phyloP scores from a whole-genome alignment of 2,888 invertebrate species.

The Drosophila percnosoma region DNA sequence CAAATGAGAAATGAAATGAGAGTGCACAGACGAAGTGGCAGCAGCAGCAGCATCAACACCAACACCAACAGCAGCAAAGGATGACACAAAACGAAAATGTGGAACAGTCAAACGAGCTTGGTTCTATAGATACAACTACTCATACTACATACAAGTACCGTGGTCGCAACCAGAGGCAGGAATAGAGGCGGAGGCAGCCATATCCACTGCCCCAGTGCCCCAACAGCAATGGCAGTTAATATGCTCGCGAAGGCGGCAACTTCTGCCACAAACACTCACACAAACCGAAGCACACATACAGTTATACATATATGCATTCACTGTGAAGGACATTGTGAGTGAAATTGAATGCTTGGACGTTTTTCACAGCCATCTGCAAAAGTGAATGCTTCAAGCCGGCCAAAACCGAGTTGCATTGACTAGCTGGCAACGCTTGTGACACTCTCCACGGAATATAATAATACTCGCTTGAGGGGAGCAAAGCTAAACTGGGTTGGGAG shows the following conservation, averaged over 20 bases:
- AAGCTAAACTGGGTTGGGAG: neutral
- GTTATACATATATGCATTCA: constrained; percentile 33
- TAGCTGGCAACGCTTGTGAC: neutral
- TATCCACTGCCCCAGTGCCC: constrained; percentile 27
- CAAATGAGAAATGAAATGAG: constrained; percentile 20
- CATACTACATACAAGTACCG: constrained; percentile 30
- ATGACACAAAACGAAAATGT: constrained; percentile 53
- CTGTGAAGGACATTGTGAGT: constrained; percentile 73
- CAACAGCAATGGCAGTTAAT: constrained; percentile 54
- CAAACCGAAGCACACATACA: constrained; percentile 7
- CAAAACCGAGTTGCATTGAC: constrained; percentile 4
- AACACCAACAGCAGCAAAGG: constrained; percentile 3
- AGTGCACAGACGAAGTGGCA: constrained; percentile 37
- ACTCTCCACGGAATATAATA: neutral
- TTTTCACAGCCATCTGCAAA: constrained; percentile 25
- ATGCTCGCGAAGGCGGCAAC: constrained; percentile 44
- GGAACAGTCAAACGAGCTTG: constrained; percentile 58
- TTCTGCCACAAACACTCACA: constrained; percentile 16
- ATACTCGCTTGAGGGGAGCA: neutral
- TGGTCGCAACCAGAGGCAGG: neutral
- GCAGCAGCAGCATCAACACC: neutral
- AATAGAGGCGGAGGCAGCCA: neutral
- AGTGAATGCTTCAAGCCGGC: neutral
- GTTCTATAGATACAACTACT: constrained; percentile 70
- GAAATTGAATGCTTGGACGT: constrained; percentile 65